These are phyloP conservation scores for Strigamia maritima DNA, from an alignment of 2,888 invertebrate species.

Conservation along the genomic window DNA sequence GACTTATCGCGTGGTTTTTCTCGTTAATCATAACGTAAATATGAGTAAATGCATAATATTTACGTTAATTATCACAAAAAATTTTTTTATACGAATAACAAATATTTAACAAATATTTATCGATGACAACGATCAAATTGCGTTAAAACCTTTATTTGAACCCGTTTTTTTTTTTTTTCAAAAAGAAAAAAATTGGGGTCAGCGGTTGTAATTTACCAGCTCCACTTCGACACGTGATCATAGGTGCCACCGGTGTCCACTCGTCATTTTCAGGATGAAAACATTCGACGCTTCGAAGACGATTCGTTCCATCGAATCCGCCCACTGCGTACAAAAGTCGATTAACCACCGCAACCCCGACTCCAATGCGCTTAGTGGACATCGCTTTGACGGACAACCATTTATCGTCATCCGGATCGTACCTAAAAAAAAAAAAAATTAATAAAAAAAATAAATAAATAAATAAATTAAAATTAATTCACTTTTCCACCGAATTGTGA, in stretches of 20 bases:
- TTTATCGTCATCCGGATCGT: slow-evolving; percentile 78
- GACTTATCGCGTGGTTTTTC: too few relatives aligned
- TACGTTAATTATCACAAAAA: too few relatives aligned
- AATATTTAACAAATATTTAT: too few relatives aligned
- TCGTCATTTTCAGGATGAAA: slow-evolving; percentile 90
- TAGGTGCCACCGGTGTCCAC: slow-evolving; percentile 77
- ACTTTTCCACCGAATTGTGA: slow-evolving; percentile 87
- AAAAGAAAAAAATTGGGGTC: too few relatives aligned
- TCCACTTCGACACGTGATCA: slow-evolving; percentile 76
- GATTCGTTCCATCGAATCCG: slow-evolving; percentile 77
- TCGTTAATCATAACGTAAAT: too few relatives aligned
- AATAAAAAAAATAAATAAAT: neutral
- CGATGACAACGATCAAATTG: too few relatives aligned
- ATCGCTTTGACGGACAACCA: slow-evolving; percentile 68
- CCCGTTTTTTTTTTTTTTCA: too few relatives aligned
- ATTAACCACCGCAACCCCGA: slow-evolving; percentile 60
- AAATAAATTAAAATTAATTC: slow-evolving; percentile 47
- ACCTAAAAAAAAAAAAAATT: slow-evolving; percentile 58
- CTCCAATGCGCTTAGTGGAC: slow-evolving; percentile 64
- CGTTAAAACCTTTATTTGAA: too few relatives aligned
- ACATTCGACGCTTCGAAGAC: slow-evolving; percentile 78
- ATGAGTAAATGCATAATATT: too few relatives aligned
- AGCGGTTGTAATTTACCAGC: slow-evolving; percentile 70
- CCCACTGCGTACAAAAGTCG: slow-evolving; percentile 75
- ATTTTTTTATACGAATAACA: too few relatives aligned